Conservation (phyloP, 2,113 vertebrate species). For the Numenius arquata region DNA sequence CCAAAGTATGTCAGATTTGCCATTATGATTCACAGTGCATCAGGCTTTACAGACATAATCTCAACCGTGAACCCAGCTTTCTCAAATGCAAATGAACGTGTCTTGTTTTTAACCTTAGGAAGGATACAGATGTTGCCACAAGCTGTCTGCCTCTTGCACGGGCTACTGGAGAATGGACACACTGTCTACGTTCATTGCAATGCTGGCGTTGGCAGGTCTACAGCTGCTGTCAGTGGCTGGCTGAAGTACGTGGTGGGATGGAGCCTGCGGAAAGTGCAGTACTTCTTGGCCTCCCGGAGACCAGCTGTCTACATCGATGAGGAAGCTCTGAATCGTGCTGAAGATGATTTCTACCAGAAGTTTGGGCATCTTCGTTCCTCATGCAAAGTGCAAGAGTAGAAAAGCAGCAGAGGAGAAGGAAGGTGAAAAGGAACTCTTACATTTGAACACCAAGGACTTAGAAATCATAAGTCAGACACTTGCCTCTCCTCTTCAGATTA, state of each 20-base stretch:
- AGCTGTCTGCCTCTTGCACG: slow-evolving; percentile 90
- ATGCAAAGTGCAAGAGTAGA: slow-evolving; percentile 33
- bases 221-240: slow-evolving; percentile 88
- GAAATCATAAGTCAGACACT: background rate
- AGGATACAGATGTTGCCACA: slow-evolving; percentile 92
- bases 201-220: slow-evolving; percentile 91
- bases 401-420: background rate
- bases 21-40: background rate
- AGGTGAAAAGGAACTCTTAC: background rate
- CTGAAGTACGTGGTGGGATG: slow-evolving; percentile 90
- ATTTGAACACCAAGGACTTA: background rate
- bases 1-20: background rate
- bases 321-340: slow-evolving; percentile 84
- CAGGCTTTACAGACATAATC: background rate
- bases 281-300: slow-evolving; percentile 84
- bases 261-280: slow-evolving; percentile 90
- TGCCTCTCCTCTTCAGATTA: background rate
- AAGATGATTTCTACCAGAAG: slow-evolving; percentile 86
- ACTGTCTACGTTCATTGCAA: slow-evolving; percentile 95
- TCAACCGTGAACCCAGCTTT: background rate
- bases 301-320: slow-evolving; percentile 92
- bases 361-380: slow-evolving; percentile 83
- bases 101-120: slow-evolving; percentile 73
- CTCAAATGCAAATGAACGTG: background rate
- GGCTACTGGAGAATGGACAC: slow-evolving; percentile 90